Evolutionary conservation across 1,140 invertebrate genomes (phyloP), one percentile per base, ranked within the genome.

Genomic region (Diorhabda carinulata): DNA sequence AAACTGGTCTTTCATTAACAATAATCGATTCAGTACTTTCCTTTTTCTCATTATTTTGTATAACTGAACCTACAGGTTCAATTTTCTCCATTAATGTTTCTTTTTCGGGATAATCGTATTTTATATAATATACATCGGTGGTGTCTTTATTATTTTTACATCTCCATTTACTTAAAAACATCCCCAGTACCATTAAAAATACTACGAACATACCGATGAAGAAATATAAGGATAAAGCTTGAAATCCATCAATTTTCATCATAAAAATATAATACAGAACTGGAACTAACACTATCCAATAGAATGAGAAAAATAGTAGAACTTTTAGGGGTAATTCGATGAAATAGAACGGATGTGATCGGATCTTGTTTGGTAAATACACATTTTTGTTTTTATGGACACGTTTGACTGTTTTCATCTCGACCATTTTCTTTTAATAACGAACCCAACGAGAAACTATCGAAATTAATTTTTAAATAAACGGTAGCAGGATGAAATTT

Each of bases 261-360:
- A 61, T 63, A 43, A 67, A 10, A 3, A 56, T 70, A 6, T 43
- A 42, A 70, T 74, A 78, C 4, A 77, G 64, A 5, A 82, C 58
- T 3, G 82, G 83, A 67, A 78, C 77, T 2, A 82, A 40, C 43
- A 82, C 56, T 25, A 84, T 75, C 83, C 83, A 84, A 67, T 80
- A 82, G 10, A 77, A 4, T n/a, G 81, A 63, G 62, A 82, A 83
- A 7, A 82, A 72, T 4, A 78, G 62, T 6, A 76, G 67, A 10
- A 66, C 63, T 47, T 78, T 52, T 44, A 74, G 43, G 5, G 72
- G 75, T 52, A 80, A 73, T 59, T 63, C 44, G 43, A 75, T 70
- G 60, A 70, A 77, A 56, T 69, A 63, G 47, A 78, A 74, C 5
- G 75, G 75, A n/a, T 70, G 70, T 7, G 75, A 76, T 40, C 70